Conservation (phyloP, 2,113 vertebrate species). For the Paramormyrops kingsleyae region DNA sequence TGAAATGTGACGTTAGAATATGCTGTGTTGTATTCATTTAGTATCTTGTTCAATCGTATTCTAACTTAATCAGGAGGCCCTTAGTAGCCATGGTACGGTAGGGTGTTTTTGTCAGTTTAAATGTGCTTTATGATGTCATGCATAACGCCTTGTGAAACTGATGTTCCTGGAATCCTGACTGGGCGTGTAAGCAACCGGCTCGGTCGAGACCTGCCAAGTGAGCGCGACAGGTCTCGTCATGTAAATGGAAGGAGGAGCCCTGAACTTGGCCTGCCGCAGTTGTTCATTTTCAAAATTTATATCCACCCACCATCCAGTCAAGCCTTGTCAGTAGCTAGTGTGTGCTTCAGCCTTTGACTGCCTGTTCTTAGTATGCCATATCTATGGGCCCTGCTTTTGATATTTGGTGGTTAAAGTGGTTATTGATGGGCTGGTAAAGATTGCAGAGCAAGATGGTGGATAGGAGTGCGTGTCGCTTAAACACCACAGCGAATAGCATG, state of each 20-base stretch:
- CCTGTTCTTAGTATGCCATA: background rate
- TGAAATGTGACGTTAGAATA: background rate
- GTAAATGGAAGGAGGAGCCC: background rate
- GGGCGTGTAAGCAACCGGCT: background rate
- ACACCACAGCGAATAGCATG: background rate
- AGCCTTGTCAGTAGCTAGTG: background rate
- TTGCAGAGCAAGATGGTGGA: background rate
- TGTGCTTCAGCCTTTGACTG: background rate
- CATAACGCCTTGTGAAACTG: background rate
- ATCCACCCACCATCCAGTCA: background rate
- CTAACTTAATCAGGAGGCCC: background rate
- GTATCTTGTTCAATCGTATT: background rate
- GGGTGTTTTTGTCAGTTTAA: background rate
- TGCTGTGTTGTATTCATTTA: background rate
- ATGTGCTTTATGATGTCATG: background rate
- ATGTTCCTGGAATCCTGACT: background rate
- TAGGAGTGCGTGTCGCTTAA: background rate
- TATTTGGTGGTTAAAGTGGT: background rate
- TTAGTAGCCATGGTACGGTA: background rate
- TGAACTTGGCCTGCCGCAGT: background rate
- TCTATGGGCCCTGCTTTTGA: background rate
- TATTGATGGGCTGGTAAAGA: background rate
- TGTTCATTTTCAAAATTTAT: background rate
- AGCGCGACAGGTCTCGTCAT: background rate
- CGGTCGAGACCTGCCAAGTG: background rate